phyloP scores from a whole-genome alignment of 2,888 invertebrate genomes.

The Caenorhabditis becei region DNA sequence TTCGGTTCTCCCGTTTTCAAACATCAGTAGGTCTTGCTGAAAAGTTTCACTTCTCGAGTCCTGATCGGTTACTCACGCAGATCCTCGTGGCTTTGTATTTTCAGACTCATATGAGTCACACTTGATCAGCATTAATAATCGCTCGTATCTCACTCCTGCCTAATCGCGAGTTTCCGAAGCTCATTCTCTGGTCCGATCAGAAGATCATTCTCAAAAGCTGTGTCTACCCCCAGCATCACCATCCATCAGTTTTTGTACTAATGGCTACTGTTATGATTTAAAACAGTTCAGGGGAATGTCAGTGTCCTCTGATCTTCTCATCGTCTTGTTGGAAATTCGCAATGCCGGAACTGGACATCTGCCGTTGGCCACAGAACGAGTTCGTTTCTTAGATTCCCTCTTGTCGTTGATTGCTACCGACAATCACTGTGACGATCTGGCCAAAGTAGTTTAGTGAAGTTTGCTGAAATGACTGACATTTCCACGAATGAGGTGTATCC shows the following conservation, averaged over 20 bases:
- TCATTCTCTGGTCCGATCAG: too few species aligned
- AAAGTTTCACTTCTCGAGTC: neutral
- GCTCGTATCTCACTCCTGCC: too few species aligned
- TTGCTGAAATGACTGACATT: neutral
- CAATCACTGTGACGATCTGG: conserved; percentile 11
- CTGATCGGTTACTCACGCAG: too few species aligned
- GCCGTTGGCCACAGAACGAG: conserved; percentile 18
- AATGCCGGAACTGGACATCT: conserved; percentile 22
- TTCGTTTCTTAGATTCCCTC: conserved; percentile 2
- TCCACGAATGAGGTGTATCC: neutral
- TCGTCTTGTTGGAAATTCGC: conserved; percentile 17
- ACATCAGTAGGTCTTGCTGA: neutral
- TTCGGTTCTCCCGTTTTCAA: neutral
- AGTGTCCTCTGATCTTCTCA: conserved; percentile 10
- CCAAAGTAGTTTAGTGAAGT: neutral
- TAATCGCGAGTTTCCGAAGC: too few species aligned
- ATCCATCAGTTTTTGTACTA: too few species aligned
- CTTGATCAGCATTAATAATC: too few species aligned
- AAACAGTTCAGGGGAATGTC: neutral
- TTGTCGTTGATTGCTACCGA: conserved; percentile 12
- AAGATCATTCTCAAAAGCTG: too few species aligned
- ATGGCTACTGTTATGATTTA: too few species aligned
- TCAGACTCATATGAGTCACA: too few species aligned
- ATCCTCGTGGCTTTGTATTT: too few species aligned
- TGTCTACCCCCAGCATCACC: too few species aligned